Evolutionary conservation across 2,888 invertebrate species (phyloP).

Genomic region (Pelosia muscerda): DNA sequence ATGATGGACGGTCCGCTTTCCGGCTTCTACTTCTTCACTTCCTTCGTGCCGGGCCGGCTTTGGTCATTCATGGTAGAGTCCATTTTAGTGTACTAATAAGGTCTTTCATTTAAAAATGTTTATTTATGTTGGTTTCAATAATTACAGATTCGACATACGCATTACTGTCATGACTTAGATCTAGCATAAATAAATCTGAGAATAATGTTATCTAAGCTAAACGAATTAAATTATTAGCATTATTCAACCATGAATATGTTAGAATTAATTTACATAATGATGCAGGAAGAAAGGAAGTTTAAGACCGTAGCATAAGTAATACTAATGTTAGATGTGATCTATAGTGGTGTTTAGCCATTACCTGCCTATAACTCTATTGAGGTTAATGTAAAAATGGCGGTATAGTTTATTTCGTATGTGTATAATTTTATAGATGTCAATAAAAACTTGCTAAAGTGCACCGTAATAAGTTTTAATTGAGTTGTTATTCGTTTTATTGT

Average conservation of each 20-base stretch:
- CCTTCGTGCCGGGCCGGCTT: too few species aligned
- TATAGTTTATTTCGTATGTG: not conserved
- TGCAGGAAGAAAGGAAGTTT: conserved; percentile 17
- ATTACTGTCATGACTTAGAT: not conserved
- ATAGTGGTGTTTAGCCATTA: not conserved
- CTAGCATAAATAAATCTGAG: not conserved
- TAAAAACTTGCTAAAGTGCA: conserved; percentile 38
- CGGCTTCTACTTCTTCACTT: too few species aligned
- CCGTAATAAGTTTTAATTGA: conserved; percentile 44
- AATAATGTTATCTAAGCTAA: conserved; percentile 5
- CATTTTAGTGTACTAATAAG: too few species aligned
- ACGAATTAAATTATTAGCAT: conserved; percentile 8
- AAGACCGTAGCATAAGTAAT: not conserved
- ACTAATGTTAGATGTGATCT: conserved; percentile 9
- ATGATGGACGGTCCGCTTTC: too few species aligned
- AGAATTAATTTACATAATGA: conserved; percentile 16
- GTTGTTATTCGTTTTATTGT: conserved; percentile 37
- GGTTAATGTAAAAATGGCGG: conserved; percentile 1
- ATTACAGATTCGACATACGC: not conserved
- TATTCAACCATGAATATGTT: conserved; percentile 12
- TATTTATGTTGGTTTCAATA: not conserved
- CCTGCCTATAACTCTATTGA: not conserved
- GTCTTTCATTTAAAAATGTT: not conserved
- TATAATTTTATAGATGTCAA: conserved; percentile 19
- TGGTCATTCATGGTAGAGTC: too few species aligned